These are phyloP conservation scores for Pammene aurita DNA, from an alignment of 2,888 invertebrate genomes.

Conservation along the genomic window DNA sequence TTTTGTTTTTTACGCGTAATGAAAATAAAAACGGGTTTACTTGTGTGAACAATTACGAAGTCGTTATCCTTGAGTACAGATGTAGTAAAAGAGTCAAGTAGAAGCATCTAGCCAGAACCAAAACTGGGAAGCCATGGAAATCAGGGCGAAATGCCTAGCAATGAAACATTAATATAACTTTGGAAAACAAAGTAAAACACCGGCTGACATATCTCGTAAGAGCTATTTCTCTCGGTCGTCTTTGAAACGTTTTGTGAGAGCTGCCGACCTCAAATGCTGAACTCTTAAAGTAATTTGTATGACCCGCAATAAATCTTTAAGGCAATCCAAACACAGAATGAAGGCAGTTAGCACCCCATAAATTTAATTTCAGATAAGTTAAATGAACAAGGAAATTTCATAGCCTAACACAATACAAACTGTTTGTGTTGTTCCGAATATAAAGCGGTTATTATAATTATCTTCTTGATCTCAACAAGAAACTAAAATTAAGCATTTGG, in stretches of 20 bases:
- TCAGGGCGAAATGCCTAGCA: too few species aligned
- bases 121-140: too few species aligned
- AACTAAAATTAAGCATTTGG: slow-evolving; percentile 32
- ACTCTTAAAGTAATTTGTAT: slow-evolving; percentile 41
- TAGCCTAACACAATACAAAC: slow-evolving; percentile 37
- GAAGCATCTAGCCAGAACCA: too few species aligned
- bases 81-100: too few species aligned
- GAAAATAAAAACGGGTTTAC: too few species aligned
- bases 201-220: too few species aligned
- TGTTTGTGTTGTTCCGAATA: slow-evolving; percentile 39
- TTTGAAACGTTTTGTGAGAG: slow-evolving; percentile 19
- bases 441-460: slow-evolving; percentile 42
- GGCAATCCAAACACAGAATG: slow-evolving; percentile 42
- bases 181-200: too few species aligned
- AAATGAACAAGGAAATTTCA: slow-evolving; percentile 37
- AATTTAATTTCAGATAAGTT: slow-evolving; percentile 41
- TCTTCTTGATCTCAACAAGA: slow-evolving; percentile 40
- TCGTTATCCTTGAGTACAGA: too few species aligned
- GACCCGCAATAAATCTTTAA: slow-evolving; percentile 40
- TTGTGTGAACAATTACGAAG: too few species aligned
- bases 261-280: slow-evolving; percentile 5
- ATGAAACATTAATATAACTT: too few species aligned
- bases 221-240: too few species aligned
- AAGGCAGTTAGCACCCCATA: slow-evolving; percentile 42
- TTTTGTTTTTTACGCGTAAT: too few species aligned